Percentiles rank a stretch among this genome's conserved stretches.
Conservation (phyloP, 2,113 vertebrate species). For the Meriones unguiculatus region DNA sequence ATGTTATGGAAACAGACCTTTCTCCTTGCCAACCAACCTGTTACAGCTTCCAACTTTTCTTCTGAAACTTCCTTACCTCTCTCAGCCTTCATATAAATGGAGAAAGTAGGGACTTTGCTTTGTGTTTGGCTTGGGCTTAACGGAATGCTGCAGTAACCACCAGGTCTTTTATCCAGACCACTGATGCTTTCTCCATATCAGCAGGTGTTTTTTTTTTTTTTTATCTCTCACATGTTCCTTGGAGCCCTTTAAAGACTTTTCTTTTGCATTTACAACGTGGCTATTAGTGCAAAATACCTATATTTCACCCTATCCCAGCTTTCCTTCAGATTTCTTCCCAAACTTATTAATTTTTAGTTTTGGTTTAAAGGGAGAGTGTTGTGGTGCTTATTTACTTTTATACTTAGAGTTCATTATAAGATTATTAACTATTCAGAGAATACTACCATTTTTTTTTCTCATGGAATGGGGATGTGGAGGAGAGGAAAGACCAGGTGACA, state of each 20-base stretch:
- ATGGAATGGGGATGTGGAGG: too few relatives aligned
- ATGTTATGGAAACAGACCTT: not conserved
- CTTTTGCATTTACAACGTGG: not conserved
- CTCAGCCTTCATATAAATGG: too few relatives aligned
- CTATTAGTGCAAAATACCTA: not conserved
- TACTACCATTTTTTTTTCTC: not conserved
- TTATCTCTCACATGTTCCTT: not conserved
- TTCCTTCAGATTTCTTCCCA: too few relatives aligned
- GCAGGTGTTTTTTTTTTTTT: not conserved
- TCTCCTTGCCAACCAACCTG: not conserved
- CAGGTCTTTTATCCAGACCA: not conserved
- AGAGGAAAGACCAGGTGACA: too few relatives aligned
- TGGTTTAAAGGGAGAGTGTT: not conserved
- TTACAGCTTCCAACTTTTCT: not conserved
- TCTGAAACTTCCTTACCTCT: not conserved
- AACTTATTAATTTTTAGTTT: not conserved
- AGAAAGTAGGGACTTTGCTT: not conserved
- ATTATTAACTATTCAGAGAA: not conserved
- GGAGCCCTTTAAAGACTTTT: not conserved
- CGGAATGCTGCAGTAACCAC: not conserved
- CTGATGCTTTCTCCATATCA: not conserved
- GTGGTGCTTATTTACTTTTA: not conserved
- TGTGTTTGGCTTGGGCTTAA: not conserved
- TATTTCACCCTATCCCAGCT: not conserved
- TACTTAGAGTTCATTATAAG: not conserved